A percentile compares a stretch with the other conserved stretches of the same genome.
These are phyloP conservation scores for Kradibia gibbosae DNA, from an alignment of 1,140 invertebrate species.

Conservation along the genomic window DNA sequence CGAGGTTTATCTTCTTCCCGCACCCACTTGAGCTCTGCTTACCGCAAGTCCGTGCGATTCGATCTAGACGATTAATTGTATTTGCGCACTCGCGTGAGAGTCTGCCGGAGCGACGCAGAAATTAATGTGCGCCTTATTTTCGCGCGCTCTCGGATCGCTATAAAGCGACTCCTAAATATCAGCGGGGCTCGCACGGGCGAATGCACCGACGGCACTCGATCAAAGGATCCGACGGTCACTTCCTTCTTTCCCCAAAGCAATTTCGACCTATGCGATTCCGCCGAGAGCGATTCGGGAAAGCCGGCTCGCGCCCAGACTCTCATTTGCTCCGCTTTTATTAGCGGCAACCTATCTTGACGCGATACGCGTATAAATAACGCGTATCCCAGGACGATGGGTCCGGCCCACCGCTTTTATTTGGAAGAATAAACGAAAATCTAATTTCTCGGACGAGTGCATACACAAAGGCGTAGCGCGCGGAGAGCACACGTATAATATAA, in stretches of 20 bases:
- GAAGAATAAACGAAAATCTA: conserved; percentile 46
- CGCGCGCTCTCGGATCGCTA: conserved; percentile 7
- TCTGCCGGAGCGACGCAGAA: conserved; percentile 54
- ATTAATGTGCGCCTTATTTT: conserved; percentile 64
- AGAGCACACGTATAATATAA: too few relatives aligned
- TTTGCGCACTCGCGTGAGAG: conserved; percentile 58
- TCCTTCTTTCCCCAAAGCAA: conserved; percentile 6
- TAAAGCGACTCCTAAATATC: conserved; percentile 43
- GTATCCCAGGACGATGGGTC: neutral
- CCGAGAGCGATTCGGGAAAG: neutral
- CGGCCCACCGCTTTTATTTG: conserved; percentile 20
- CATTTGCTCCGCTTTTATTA: conserved; percentile 26
- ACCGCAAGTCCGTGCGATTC: conserved; percentile 57
- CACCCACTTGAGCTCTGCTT: conserved; percentile 5
- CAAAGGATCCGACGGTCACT: conserved; percentile 42
- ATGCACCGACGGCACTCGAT: conserved; percentile 9
- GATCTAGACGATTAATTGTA: conserved; percentile 68
- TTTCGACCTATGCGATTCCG: neutral
- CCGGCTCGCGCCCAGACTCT: neutral
- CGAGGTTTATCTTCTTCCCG: neutral
- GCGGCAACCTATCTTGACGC: neutral
- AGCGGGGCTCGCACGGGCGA: neutral
- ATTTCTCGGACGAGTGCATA: conserved; percentile 43
- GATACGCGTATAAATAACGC: conserved; percentile 14
- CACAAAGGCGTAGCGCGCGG: conserved; percentile 11